phyloP scores from a whole-genome alignment of 2,888 invertebrate species.

The Callimorpha dominula region DNA sequence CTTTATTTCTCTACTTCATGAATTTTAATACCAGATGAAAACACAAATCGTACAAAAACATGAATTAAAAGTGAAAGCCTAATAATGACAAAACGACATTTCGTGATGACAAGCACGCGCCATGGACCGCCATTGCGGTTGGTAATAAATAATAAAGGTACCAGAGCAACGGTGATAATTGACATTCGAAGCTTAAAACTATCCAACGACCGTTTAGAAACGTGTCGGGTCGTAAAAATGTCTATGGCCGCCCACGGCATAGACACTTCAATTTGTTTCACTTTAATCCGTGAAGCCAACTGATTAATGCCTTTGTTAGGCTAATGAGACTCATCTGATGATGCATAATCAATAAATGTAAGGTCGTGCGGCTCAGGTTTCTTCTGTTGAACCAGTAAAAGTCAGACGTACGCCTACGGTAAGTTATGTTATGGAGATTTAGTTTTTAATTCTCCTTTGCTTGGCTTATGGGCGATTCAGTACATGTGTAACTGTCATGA shows the following conservation, averaged over 20 bases:
- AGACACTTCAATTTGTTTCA: conserved; percentile 78
- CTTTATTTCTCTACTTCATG: neutral
- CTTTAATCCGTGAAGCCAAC: conserved; percentile 76
- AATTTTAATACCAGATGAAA: conserved; percentile 13
- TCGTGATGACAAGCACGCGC: conserved; percentile 56
- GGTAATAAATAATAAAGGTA: conserved; percentile 59
- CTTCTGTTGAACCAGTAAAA: conserved; percentile 37
- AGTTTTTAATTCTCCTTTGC: conserved; percentile 43
- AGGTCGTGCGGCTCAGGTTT: conserved; percentile 52
- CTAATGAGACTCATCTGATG: conserved; percentile 76
- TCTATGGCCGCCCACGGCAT: conserved; percentile 68
- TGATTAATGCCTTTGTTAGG: conserved; percentile 78
- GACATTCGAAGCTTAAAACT: conserved; percentile 62
- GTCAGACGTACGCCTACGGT: conserved; percentile 56
- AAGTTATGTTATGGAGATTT: conserved; percentile 50
- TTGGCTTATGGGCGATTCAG: conserved; percentile 7
- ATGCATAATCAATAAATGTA: conserved; percentile 74
- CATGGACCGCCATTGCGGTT: conserved; percentile 57
- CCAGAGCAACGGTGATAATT: conserved; percentile 68
- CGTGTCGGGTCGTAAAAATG: conserved; percentile 70
- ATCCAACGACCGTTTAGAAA: conserved; percentile 57
- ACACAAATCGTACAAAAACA: conserved; percentile 33
- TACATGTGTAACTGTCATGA: conserved; percentile 14
- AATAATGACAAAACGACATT: conserved; percentile 43
- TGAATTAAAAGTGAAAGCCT: conserved; percentile 42